These are phyloP conservation scores for Spermophilus dauricus DNA, from an alignment of 2,113 vertebrate genomes.

Conservation along the genomic window DNA sequence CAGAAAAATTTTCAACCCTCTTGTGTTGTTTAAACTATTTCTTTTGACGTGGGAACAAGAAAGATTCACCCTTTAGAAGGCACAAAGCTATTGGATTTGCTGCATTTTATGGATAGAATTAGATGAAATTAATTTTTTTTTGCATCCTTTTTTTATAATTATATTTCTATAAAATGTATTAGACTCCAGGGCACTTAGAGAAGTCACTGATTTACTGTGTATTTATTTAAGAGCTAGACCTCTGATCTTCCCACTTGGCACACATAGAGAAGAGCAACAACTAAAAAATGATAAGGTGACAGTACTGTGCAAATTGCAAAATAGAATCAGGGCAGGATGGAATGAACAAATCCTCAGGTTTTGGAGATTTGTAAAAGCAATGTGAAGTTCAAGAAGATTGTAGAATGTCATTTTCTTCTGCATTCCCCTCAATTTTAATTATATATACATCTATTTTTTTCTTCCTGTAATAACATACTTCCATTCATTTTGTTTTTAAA, in stretches of 20 bases:
- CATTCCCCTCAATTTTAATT: background rate
- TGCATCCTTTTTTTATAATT: constrained; percentile 64
- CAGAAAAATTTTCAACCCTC: background rate
- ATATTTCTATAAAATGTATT: constrained; percentile 60
- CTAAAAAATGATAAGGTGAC: constrained; percentile 28
- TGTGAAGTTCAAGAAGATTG: background rate
- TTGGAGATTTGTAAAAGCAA: constrained; percentile 39
- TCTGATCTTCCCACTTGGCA: constrained; percentile 52
- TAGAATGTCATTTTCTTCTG: background rate
- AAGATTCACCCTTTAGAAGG: background rate
- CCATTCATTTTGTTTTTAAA: background rate
- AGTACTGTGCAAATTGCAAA: background rate
- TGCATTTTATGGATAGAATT: background rate
- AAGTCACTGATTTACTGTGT: constrained; percentile 67
- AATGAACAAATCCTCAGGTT: constrained; percentile 2
- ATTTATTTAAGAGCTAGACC: constrained; percentile 58
- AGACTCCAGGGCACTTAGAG: constrained; percentile 59
- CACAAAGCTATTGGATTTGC: background rate
- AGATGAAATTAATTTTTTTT: background rate
- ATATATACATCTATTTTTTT: background rate
- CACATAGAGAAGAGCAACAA: background rate
- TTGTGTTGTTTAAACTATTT: background rate
- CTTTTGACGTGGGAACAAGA: background rate
- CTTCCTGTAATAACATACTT: background rate
- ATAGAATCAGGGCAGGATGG: background rate